phyloP scores from a whole-genome alignment of 2,113 vertebrate species.

The Rhinichthys klamathensis region DNA sequence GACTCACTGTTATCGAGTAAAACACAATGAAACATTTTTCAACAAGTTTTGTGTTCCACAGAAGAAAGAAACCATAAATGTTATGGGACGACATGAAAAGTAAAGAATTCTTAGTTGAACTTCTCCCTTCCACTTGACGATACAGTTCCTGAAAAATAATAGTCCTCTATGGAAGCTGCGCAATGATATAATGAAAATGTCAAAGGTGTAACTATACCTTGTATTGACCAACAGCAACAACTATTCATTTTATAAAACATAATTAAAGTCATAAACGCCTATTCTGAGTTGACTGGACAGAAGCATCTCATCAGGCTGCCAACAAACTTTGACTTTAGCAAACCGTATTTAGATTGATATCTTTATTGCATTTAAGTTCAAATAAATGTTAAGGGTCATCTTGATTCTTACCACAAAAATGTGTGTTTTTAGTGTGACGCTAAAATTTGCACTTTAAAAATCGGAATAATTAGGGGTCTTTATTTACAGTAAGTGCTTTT shows the following conservation, averaged over 20 bases:
- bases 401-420: not conserved
- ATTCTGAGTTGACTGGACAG: not conserved
- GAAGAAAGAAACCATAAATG: not conserved
- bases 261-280: not conserved
- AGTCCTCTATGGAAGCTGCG: not conserved
- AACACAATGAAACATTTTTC: not conserved
- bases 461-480: not conserved
- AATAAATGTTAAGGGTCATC: not conserved
- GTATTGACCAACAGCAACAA: not conserved
- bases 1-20: not conserved
- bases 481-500: constrained; percentile 4
- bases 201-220: not conserved
- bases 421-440: not conserved
- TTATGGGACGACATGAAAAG: not conserved
- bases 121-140: not conserved
- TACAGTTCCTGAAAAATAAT: not conserved
- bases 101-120: not conserved
- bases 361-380: not conserved
- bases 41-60: not conserved
- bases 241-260: not conserved
- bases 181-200: not conserved
- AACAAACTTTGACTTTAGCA: not conserved
- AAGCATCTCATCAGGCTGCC: not conserved
- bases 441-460: not conserved
- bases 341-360: not conserved